These are phyloP conservation scores for Melanotaenia maccullochi DNA, from an alignment of 2,797 vertebrate species.

Conservation along the genomic window DNA sequence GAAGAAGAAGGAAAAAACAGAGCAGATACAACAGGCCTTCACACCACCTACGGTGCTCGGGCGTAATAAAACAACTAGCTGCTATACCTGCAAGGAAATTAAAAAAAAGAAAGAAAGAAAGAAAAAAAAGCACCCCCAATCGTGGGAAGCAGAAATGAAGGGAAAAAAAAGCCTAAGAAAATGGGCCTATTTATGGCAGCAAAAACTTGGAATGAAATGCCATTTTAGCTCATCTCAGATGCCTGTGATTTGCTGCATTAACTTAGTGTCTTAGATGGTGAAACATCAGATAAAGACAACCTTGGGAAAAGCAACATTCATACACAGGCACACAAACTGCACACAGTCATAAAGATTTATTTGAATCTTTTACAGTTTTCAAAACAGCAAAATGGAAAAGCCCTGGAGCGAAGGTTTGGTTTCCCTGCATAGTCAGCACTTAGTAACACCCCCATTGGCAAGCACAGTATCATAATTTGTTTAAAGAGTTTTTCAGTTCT, in stretches of 20 bases:
- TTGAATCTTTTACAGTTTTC: background rate
- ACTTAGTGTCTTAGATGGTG: constrained; percentile 15
- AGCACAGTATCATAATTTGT: background rate
- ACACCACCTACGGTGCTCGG: no score
- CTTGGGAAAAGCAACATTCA: background rate
- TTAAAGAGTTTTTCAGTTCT: background rate
- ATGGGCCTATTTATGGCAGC: constrained; percentile 56
- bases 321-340: background rate
- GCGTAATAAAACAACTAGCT: no score
- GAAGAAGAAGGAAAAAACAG: no score
- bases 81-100: no score
- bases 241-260: constrained; percentile 28
- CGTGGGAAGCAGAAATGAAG: constrained; percentile 19
- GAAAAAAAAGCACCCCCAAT: background rate
- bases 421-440: background rate
- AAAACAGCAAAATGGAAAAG: background rate
- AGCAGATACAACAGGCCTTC: no score
- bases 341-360: background rate
- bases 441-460: no score
- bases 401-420: background rate
- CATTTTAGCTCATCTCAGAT: constrained; percentile 35
- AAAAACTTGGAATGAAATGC: constrained; percentile 36
- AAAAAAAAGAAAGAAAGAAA: background rate
- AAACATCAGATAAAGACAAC: constrained; percentile 11
- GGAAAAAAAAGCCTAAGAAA: constrained; percentile 39